Evolutionary conservation across 2,888 invertebrate species (phyloP).

Genomic region (Parnassius mnemosyne): DNA sequence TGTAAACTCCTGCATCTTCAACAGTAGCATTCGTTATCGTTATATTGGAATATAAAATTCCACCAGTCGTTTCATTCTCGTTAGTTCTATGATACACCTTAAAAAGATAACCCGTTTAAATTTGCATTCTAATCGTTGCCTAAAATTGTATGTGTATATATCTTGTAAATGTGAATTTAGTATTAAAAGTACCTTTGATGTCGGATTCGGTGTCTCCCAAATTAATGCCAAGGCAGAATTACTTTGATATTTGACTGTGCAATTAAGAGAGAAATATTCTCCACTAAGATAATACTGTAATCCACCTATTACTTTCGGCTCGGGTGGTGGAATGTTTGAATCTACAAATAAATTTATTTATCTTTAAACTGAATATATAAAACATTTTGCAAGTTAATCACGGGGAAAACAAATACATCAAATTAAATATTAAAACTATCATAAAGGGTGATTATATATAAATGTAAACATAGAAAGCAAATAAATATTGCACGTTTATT

Average conservation of each 20-base stretch:
- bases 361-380: slow-evolving; percentile 26
- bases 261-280: slow-evolving; percentile 61
- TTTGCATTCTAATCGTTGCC: not conserved
- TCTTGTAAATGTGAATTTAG: not conserved
- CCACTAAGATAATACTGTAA: slow-evolving; percentile 47
- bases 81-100: slow-evolving; percentile 40
- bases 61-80: slow-evolving; percentile 37
- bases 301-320: slow-evolving; percentile 40
- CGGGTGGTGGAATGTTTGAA: slow-evolving; percentile 37
- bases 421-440: slow-evolving; percentile 10
- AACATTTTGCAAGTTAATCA: not conserved
- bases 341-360: slow-evolving; percentile 31
- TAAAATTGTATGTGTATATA: not conserved
- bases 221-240: slow-evolving; percentile 46
- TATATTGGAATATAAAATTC: slow-evolving; percentile 47
- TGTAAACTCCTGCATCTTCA: slow-evolving; percentile 50
- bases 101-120: slow-evolving; percentile 23
- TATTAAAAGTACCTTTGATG: slow-evolving; percentile 37
- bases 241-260: slow-evolving; percentile 47
- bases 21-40: slow-evolving; percentile 51
- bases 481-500: slow-evolving; percentile 26
- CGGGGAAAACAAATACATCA: slow-evolving; percentile 2
- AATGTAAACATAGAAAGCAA: slow-evolving; percentile 20
- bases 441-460: slow-evolving; percentile 5
- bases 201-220: slow-evolving; percentile 46